Conservation (phyloP, 2,888 invertebrate species). For the Lamellibrachia satsuma region DNA sequence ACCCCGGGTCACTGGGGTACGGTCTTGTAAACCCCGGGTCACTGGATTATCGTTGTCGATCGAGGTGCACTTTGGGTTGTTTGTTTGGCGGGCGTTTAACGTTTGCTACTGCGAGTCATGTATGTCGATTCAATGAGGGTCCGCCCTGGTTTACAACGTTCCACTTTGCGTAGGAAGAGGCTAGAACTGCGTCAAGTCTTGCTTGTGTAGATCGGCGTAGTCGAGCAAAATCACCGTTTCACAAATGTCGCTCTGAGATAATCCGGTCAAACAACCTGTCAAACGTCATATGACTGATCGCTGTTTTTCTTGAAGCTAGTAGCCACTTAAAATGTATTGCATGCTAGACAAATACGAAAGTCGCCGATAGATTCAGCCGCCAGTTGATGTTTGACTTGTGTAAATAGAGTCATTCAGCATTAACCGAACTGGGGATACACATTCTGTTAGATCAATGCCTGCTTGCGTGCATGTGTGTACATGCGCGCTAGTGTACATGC, state of each 20-base stretch:
- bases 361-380: not conserved
- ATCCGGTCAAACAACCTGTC: not conserved
- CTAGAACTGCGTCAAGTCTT: not conserved
- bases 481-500: not conserved
- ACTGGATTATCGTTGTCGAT: no score
- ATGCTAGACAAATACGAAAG: not conserved
- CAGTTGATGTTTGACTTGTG: not conserved
- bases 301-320: not conserved
- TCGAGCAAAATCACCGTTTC: not conserved
- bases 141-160: not conserved
- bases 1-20: no score
- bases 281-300: not conserved
- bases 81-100: no score
- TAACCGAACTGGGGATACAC: not conserved
- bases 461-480: no score
- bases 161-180: not conserved
- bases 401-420: not conserved
- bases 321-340: not conserved
- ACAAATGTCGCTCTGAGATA: not conserved
- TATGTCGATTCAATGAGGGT: no score
- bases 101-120: no score
- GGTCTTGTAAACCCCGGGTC: no score
- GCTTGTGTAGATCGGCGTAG: not conserved
- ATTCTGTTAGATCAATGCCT: not conserved
- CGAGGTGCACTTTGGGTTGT: no score